A percentile compares a stretch with the other conserved stretches of the same genome.
phyloP scores from a whole-genome alignment of 2,888 invertebrate genomes.

The Eupithecia inturbata region DNA sequence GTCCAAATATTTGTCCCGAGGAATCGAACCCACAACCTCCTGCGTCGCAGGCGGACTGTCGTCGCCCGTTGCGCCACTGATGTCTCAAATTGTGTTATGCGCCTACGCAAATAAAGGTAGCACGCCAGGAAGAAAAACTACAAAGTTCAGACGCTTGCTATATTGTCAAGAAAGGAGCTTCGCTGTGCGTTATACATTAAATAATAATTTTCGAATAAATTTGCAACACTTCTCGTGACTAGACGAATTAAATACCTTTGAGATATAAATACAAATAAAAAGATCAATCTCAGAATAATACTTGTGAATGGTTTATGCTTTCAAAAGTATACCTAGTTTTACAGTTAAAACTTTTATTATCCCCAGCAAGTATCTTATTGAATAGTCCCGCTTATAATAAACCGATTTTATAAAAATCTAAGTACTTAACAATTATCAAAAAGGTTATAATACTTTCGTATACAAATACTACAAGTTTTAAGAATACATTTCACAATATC shows the following conservation, averaged over 20 bases:
- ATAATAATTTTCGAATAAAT: neutral
- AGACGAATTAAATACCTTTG: conserved; percentile 11
- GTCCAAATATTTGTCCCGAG: neutral
- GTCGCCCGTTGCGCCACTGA: neutral
- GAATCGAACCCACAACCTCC: neutral
- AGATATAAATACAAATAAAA: neutral
- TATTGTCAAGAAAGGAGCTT: conserved; percentile 33
- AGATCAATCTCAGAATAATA: neutral
- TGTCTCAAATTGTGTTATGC: neutral
- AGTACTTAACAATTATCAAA: neutral
- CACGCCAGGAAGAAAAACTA: conserved; percentile 10
- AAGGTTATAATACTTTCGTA: conserved; percentile 10
- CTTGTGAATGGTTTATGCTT: neutral
- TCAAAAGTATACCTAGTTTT: neutral
- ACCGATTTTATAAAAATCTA: conserved; percentile 5
- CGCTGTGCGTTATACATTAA: conserved; percentile 19
- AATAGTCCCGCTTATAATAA: neutral
- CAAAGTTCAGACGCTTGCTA: conserved; percentile 26
- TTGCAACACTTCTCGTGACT: conserved; percentile 24
- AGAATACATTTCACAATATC: conserved; percentile 9
- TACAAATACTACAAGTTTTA: conserved; percentile 4
- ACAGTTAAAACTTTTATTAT: neutral
- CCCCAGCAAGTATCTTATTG: neutral
- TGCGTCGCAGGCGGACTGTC: neutral
- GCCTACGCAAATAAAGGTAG: neutral